Evolutionary conservation across 2,888 invertebrate species (phyloP), one percentile per base, ranked within the genome.

Genomic region (Eupithecia centaureata): DNA sequence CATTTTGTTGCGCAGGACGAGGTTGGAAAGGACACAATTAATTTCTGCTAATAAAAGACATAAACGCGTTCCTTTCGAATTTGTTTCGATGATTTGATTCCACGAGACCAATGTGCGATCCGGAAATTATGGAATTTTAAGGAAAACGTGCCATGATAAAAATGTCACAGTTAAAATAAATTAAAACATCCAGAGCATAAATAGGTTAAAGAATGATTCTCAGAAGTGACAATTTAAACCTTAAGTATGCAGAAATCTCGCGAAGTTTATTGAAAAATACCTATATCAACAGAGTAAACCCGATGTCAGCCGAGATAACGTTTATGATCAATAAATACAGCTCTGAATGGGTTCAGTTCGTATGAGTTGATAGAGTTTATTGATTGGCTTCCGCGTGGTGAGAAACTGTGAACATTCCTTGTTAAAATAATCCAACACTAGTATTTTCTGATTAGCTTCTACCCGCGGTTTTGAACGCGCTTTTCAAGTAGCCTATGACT

Each of bases 11-110:
- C 42, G 18, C 42, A 47, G 22, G 42, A 47, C 4, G 42, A 1
- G 3, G 2, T 10, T 47, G 22, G 0, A 22, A 47, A 47, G 42
- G 42, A 47, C 42, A 42, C 42, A 22, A 22, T 54, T 51, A 13
- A 70, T 60, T 59, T 25, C 42, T 60, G 63, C 77, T 77, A 85
- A 84, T 73, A 86, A 89, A 90, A 91, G 91, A 91, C 90, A 86
- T 91, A 87, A 89, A 91, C 91, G 91, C 86, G 88, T 70, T 73
- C 52, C 33, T 47, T 68, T 57, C 8, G 28, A n/a, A 56, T 60
- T 51, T 27, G 56, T 28, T 25, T 59, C 27, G 54, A 52, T 35
- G 33, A 42, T 58, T 51, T 22, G 5, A 27, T 52, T 22, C 2
- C 47, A 47, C 47, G 22, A 47, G 12, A 47, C 22, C 10, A 47